These are phyloP conservation scores for Spodoptera picta DNA, from an alignment of 2,888 invertebrate genomes.

Conservation along the genomic window DNA sequence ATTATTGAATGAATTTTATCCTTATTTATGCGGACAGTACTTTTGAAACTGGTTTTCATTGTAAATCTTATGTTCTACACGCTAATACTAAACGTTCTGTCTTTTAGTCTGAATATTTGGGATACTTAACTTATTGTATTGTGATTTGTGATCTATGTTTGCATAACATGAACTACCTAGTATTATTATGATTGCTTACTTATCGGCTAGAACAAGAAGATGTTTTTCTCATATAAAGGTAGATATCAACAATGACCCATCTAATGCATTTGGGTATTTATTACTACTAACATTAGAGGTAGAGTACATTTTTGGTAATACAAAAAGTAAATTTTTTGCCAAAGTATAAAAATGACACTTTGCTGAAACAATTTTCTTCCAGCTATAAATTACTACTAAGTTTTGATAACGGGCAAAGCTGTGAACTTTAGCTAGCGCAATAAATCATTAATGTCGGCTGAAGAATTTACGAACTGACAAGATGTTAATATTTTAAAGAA, in stretches of 20 bases:
- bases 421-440: constrained; percentile 42
- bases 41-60: constrained; percentile 71
- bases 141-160: constrained; percentile 67
- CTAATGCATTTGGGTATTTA: no score
- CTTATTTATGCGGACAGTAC: constrained; percentile 69
- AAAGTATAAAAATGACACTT: background rate
- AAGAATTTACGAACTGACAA: constrained; percentile 78
- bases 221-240: no score
- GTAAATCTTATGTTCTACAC: constrained; percentile 71
- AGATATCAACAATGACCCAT: no score
- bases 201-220: background rate
- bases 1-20: constrained; percentile 41
- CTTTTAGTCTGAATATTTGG: constrained; percentile 78
- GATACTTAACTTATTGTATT: constrained; percentile 68
- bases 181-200: no score
- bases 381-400: constrained; percentile 9
- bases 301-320: no score
- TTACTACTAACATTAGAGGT: no score
- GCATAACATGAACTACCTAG: no score
- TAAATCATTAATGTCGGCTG: constrained; percentile 58
- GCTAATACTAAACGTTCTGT: constrained; percentile 72
- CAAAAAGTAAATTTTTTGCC: no score
- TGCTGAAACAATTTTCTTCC: constrained; percentile 2
- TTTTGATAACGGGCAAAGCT: constrained; percentile 35
- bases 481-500: constrained; percentile 66